Conservation (phyloP, 2,113 vertebrate species). For the Gnathonemus echidnorhynchus region DNA sequence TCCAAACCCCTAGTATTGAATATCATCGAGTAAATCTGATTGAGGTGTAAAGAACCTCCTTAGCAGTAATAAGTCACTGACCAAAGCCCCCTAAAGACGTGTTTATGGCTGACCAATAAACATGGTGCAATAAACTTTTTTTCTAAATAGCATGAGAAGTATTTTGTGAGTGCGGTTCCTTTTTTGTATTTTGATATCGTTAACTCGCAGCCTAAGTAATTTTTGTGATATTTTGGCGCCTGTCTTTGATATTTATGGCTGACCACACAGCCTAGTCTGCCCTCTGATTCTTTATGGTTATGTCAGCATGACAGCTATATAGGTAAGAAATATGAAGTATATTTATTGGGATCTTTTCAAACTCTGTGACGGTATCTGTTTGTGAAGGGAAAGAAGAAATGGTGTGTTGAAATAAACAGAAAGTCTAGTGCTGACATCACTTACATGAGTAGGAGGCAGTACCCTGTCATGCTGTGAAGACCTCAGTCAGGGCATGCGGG, state of each 20-base stretch:
- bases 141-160: too few species aligned
- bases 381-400: not conserved
- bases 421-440: not conserved
- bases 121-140: too few species aligned
- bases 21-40: not conserved
- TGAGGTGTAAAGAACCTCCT: not conserved
- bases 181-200: too few species aligned
- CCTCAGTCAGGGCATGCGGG: not conserved
- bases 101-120: not conserved
- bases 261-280: not conserved
- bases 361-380: not conserved
- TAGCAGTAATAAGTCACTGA: not conserved
- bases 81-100: not conserved
- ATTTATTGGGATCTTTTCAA: not conserved
- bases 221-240: too few species aligned
- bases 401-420: not conserved
- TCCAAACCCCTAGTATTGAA: not conserved
- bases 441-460: not conserved
- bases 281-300: not conserved
- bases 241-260: too few species aligned
- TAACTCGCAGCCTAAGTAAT: too few species aligned
- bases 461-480: not conserved
- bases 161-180: too few species aligned
- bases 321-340: not conserved
- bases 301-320: not conserved